These are phyloP conservation scores for Theonella swinhoei DNA, from an alignment of 37 sponge, comb jelly and placozoan species.

Conservation along the genomic window DNA sequence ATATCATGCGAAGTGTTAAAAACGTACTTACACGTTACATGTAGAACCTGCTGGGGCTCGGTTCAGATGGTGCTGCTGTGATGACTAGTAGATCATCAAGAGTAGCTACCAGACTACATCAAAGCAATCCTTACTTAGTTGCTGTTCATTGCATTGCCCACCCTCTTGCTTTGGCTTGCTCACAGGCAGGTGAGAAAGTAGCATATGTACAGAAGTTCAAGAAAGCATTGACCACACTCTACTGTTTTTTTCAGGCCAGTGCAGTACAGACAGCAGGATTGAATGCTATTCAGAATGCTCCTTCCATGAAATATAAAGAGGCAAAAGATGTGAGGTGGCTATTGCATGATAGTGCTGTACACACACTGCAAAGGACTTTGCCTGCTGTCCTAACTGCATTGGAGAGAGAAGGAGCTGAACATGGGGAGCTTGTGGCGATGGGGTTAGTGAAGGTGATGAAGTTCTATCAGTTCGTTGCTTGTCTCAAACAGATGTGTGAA, in stretches of 20 bases:
- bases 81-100: background rate
- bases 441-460: background rate
- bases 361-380: background rate
- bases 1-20: too few relatives aligned
- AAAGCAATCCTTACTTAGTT: background rate
- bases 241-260: background rate
- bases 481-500: background rate
- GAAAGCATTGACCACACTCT: background rate
- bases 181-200: background rate
- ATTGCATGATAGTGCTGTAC: background rate
- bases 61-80: background rate
- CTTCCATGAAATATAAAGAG: background rate
- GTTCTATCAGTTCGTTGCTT: background rate
- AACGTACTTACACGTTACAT: too few relatives aligned
- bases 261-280: background rate
- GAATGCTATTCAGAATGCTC: constrained; percentile 1
- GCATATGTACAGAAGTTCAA: background rate
- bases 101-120: background rate
- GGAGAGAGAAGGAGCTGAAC: background rate
- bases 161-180: too few relatives aligned
- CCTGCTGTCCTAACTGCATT: background rate
- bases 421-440: background rate
- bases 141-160: background rate
- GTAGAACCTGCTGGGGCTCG: too few relatives aligned
- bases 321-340: constrained; percentile 13